Evolutionary conservation across 2,113 vertebrate genomes (phyloP).

Genomic region (mouse (Mus musculus)): GRCm39 chr3:38059001-38059500

Average conservation of each 20-base stretch:
- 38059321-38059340: too few species aligned
- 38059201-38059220: background rate
- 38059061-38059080: background rate
- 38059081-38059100: background rate
- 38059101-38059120: background rate
- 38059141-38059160: background rate
- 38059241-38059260: background rate
- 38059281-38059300: background rate
- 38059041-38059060: background rate
- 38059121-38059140: background rate
- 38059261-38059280: too few species aligned
- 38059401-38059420: background rate
- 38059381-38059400: background rate
- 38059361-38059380: background rate
- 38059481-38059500: background rate
- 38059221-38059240: background rate
- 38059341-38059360: background rate
- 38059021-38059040: too few species aligned
- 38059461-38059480: background rate
- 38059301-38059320: background rate
- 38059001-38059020: background rate
- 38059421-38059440: background rate
- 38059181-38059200: background rate
- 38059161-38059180: background rate
- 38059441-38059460: slow-evolving; percentile 1